Conservation (phyloP, 2,888 invertebrate species). For the Drosophila rubida region DNA sequence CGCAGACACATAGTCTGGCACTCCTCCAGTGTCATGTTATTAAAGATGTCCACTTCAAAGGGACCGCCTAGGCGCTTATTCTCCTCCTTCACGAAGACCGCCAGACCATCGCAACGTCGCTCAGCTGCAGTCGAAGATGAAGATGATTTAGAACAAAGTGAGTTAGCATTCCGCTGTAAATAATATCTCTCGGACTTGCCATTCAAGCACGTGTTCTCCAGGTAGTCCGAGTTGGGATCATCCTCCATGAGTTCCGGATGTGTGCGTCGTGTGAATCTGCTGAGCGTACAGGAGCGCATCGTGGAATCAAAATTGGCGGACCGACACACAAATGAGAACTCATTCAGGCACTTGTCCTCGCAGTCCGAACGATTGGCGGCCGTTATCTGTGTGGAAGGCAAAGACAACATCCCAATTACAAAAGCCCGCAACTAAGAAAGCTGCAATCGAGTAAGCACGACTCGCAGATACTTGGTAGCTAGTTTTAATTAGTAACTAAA, state of each 20-base stretch:
- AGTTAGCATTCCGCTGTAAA: neutral
- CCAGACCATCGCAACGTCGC: constrained; percentile 93
- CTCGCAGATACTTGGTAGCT: neutral
- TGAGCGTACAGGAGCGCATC: constrained; percentile 91
- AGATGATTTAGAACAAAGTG: neutral
- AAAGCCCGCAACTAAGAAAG: neutral
- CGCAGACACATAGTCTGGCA: constrained; percentile 94
- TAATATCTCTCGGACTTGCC: constrained; percentile 86
- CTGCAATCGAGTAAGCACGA: neutral
- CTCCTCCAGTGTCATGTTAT: constrained; percentile 93
- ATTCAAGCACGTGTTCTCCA: constrained; percentile 95
- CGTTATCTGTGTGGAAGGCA: constrained; percentile 85
- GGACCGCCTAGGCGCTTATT: constrained; percentile 94
- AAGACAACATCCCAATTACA: constrained; percentile 10
- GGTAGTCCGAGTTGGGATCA: constrained; percentile 94
- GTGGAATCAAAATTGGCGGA: constrained; percentile 93
- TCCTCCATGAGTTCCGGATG: constrained; percentile 94
- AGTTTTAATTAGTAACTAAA: too few relatives aligned
- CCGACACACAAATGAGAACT: constrained; percentile 94
- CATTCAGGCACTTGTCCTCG: constrained; percentile 95
- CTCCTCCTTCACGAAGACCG: constrained; percentile 95
- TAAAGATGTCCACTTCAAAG: constrained; percentile 94
- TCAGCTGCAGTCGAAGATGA: constrained; percentile 88
- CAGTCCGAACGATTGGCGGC: constrained; percentile 95
- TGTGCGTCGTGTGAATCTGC: constrained; percentile 92